Conservation (phyloP, 2,113 vertebrate genomes). For the Penelope pileata region DNA sequence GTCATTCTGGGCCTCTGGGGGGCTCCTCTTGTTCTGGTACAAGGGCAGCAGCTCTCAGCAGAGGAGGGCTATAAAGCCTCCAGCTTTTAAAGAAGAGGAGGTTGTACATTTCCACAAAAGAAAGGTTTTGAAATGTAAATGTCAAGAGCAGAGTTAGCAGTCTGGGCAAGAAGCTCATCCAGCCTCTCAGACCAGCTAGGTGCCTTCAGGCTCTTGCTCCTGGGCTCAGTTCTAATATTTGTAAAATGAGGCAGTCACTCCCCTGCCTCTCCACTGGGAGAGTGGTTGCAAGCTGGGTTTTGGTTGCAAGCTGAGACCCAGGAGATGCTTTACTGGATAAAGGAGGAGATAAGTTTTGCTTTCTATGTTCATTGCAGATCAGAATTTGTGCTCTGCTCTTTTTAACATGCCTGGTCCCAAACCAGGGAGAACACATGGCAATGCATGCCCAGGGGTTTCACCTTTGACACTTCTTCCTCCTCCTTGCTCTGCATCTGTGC, state of each 20-base stretch:
- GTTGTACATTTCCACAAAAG: neutral
- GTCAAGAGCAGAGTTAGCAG: neutral
- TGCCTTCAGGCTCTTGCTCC: neutral
- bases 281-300: neutral
- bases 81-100: neutral
- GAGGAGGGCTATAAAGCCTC: neutral
- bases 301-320: neutral
- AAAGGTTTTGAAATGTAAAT: neutral
- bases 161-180: neutral
- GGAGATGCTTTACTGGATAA: neutral
- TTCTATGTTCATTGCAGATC: neutral
- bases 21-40: neutral
- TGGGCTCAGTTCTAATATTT: neutral
- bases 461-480: neutral
- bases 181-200: neutral
- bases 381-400: neutral
- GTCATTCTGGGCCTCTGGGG: neutral
- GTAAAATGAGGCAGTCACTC: neutral
- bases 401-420: neutral
- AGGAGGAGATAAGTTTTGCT: neutral
- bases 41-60: neutral
- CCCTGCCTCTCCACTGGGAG: neutral
- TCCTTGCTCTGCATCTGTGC: neutral
- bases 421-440: neutral
- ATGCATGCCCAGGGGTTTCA: neutral